Evolutionary conservation across 1,140 invertebrate genomes (phyloP), one percentile per base, ranked within the genome.

Genomic region (Portunus trituberculatus): DNA sequence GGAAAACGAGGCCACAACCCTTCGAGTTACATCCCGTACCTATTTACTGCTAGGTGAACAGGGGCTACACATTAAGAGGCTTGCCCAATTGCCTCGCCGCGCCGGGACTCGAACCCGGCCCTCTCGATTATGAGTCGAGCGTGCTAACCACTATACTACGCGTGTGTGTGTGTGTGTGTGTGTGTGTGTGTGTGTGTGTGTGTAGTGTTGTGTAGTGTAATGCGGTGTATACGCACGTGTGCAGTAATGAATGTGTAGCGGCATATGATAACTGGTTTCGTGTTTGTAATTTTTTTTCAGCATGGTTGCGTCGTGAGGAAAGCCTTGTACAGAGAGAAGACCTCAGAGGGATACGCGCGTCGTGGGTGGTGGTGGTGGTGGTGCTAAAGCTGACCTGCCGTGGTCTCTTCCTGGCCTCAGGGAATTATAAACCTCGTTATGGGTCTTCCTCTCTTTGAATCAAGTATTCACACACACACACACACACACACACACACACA

Each of bases 371-470:
- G 67, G 67, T 52, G 48, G 59, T n/a, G 67, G 67, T n/a, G 67
- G 67, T n/a, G 67, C 67, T 76, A 76, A 76, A 76, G 67, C 67
- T 76, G 67, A 76, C 67, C 67, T 76, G 67, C 67, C 67, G 67
- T n/a, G 20, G 20, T 20, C 25, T 76, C 67, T 76, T 76, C 67
- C 67, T 76, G 67, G n/a, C 67, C 67, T 59, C 1, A n/a, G 20
- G 67, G 20, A n/a, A n/a, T 76, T 76, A 76, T 76, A 76, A n/a
- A n/a, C 12, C 67, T 25, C 67, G 20, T 76, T 76, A n/a, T 76
- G 20, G 67, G 20, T 76, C 67, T 25, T 76, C 16, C 67, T n/a
- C 20, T 76, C 67, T n/a, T n/a, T n/a, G 12, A 7, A n/a, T n/a
- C 67, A n/a, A n/a, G n/a, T n/a, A n/a, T 14, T 4, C 0, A 59